phyloP scores from a whole-genome alignment of 2,888 invertebrate genomes.

The Ischnura elegans region DNA sequence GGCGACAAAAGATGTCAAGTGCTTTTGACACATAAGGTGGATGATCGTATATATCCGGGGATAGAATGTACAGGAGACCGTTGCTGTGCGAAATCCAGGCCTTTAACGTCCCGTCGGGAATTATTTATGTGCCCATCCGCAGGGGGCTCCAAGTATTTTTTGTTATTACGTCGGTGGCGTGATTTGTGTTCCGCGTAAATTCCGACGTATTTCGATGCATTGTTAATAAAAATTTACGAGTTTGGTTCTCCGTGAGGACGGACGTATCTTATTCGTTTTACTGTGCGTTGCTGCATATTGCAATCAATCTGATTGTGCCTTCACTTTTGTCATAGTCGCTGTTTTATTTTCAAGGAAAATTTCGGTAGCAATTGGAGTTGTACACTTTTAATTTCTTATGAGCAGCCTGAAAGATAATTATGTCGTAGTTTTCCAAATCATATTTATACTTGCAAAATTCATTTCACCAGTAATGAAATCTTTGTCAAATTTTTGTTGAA shows the following conservation, averaged over 20 bases:
- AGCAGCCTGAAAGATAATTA: background rate
- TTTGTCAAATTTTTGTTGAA: too few relatives aligned
- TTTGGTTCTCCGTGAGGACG: background rate
- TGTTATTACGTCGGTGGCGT: background rate
- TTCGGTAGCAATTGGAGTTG: background rate
- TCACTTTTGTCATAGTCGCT: too few relatives aligned
- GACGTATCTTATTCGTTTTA: background rate
- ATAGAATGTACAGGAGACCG: background rate
- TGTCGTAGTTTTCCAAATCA: background rate
- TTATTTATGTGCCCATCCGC: constrained; percentile 9
- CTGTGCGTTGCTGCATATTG: too few relatives aligned
- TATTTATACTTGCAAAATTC: background rate
- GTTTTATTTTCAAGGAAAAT: background rate
- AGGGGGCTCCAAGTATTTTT: background rate
- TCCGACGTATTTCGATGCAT: background rate
- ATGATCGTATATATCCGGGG: constrained; percentile 4
- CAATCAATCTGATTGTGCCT: too few relatives aligned
- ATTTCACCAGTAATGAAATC: too few relatives aligned
- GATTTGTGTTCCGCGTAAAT: background rate
- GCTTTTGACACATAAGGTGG: constrained; percentile 2
- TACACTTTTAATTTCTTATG: too few relatives aligned
- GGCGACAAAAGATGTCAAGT: constrained; percentile 26
- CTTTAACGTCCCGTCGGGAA: background rate
- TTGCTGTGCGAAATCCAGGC: background rate
- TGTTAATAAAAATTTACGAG: background rate